Conservation (phyloP, 2,888 invertebrate genomes). For the Caenorhabditis drosophilae region DNA sequence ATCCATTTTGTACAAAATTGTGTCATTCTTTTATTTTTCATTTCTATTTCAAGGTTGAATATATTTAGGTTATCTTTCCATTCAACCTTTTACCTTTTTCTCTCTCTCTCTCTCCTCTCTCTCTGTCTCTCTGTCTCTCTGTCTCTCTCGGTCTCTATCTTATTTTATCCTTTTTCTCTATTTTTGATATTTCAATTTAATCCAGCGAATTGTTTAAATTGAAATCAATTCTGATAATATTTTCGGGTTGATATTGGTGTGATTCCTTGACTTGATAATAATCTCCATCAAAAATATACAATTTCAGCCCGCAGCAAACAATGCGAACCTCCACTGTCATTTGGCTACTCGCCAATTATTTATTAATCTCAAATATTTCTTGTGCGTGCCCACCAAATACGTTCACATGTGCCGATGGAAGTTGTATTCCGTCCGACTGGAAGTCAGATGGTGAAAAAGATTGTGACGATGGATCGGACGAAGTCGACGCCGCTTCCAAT, state of each 20-base stretch:
- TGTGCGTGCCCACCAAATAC: slow-evolving; percentile 55
- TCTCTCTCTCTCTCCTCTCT: too few relatives aligned
- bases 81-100: slow-evolving; percentile 3
- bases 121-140: too few relatives aligned
- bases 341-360: slow-evolving; percentile 33
- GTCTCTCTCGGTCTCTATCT: too few relatives aligned
- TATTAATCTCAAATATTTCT: not conserved
- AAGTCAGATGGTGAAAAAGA: slow-evolving; percentile 65
- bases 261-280: not conserved
- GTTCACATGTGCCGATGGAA: slow-evolving; percentile 61
- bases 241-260: not conserved
- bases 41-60: slow-evolving; percentile 1
- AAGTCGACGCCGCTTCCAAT: slow-evolving; percentile 9
- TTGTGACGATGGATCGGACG: slow-evolving; percentile 62
- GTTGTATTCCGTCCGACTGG: slow-evolving; percentile 66
- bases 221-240: not conserved
- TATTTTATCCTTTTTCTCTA: not conserved
- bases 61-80: slow-evolving; percentile 6
- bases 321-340: slow-evolving; percentile 30
- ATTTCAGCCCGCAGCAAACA: slow-evolving; percentile 5
- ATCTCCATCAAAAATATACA: not conserved
- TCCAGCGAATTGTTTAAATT: not conserved
- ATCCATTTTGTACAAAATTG: not conserved
- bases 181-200: not conserved
- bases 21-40: slow-evolving; percentile 1